Base-by-base conservation (phyloP, 2,888 invertebrate genomes). In the Anorthoa munda region DNA sequence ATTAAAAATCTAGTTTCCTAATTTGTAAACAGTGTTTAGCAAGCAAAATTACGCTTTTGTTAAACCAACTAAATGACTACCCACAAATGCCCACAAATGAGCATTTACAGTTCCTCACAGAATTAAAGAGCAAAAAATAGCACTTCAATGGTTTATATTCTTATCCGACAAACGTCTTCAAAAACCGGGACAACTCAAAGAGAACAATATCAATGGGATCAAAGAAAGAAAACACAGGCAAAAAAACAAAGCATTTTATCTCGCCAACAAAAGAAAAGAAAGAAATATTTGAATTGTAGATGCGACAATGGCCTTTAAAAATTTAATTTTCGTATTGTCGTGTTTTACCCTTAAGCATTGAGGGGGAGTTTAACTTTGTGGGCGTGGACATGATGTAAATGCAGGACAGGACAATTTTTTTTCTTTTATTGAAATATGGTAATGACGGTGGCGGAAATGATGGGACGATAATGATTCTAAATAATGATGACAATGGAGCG, bases 201-300 rank as follows among this genome's bases (percentile, higher is more conserved):
- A 74, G 77, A 72, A 79, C 78, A 82, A 80, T 85, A 78, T 83
- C 79, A 79, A 84, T 79, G 75, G 18, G 75, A 84, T 86, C 80
- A 86, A 84, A 84, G 74, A 72, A 70, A 69, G n/a, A 75, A 67
- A 77, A 75, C 67, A 79, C 65, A 66, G 4, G n/a, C 74, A 81
- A 74, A 76, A 80, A 81, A 84, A 84, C 75, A 79, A 84, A 87
- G 83, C 77, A 72, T 81, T 74, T 82, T 87, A 83, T 87, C 83
- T 82, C 26, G 58, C 75, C 79, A 50, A 86, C 79, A 86, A 83
- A 81, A 69, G 72, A 48, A 61, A 63, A 80, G 77, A 85, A 87
- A 73, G 82, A 76, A 66, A 64, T 77, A 82, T 87, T 87, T 81
- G 87, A 87, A 87, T 85, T 87, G 83, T 81, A 83, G 83, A 86